phyloP scores from a whole-genome alignment of 2,113 vertebrate species.

The Meles meles region DNA sequence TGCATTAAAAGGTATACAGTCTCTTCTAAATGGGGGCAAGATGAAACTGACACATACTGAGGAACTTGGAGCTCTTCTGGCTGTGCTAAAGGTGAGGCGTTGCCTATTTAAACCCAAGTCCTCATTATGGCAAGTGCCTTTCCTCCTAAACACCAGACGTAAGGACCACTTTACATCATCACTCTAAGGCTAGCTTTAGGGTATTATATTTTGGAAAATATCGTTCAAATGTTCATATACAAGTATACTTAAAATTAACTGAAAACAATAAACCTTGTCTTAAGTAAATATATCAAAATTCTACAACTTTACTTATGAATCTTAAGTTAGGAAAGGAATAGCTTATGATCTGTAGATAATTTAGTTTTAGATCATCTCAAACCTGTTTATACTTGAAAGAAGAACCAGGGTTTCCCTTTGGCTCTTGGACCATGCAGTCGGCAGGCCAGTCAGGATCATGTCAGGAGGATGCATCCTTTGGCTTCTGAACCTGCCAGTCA shows the following conservation, averaged over 20 bases:
- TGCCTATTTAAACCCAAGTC: not conserved
- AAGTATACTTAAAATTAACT: slow-evolving; percentile 13
- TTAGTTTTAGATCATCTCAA: not conserved
- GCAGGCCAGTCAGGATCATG: not conserved
- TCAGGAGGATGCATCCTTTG: not conserved
- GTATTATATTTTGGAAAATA: not conserved
- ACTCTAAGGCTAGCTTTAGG: not conserved
- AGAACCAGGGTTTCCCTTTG: not conserved
- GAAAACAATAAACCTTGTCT: not conserved
- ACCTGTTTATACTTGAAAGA: slow-evolving; percentile 3
- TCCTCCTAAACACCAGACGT: not conserved
- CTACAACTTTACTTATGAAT: not conserved
- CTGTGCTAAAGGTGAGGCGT: slow-evolving; percentile 90
- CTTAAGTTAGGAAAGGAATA: not conserved
- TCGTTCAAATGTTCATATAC: not conserved
- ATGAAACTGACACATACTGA: slow-evolving; percentile 90
- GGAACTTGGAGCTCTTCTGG: slow-evolving; percentile 91
- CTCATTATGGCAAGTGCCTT: not conserved
- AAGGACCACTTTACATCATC: not conserved
- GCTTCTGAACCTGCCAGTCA: not conserved
- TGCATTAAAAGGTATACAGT: slow-evolving; percentile 93
- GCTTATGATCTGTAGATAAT: not conserved
- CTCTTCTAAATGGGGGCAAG: slow-evolving; percentile 90
- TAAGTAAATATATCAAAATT: slow-evolving; percentile 10
- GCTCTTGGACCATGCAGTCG: not conserved